Evolutionary conservation across 2,888 invertebrate genomes (phyloP).

Genomic region (Dicyrtoma fusca): DNA sequence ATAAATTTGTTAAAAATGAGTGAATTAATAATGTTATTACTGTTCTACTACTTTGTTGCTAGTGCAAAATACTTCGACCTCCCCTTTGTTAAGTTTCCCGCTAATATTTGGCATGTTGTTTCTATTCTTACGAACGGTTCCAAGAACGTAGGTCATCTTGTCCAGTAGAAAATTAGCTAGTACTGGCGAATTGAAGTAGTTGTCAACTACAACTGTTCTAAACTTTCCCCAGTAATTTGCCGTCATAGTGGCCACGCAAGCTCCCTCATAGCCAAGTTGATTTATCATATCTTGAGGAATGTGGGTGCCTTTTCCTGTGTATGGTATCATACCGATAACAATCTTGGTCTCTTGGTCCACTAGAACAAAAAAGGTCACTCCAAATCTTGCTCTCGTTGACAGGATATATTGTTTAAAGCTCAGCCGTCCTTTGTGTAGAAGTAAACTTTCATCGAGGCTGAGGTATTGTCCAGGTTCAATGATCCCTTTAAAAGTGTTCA

Average conservation of each 20-base stretch:
- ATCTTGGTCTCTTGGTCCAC: constrained; percentile 22
- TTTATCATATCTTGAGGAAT: not conserved
- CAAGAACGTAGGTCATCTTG: too few species aligned
- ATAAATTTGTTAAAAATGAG: too few species aligned
- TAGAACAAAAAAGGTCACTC: constrained; percentile 42
- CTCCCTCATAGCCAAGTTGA: constrained; percentile 37
- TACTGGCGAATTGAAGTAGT: constrained; percentile 34
- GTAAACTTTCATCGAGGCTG: constrained; percentile 43
- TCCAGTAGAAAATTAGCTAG: too few species aligned
- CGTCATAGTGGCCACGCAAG: constrained; percentile 25
- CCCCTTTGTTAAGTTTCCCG: too few species aligned
- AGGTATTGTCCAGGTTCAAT: constrained; percentile 33
- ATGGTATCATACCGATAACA: constrained; percentile 7
- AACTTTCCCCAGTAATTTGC: not conserved
- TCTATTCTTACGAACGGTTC: too few species aligned
- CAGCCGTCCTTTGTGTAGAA: constrained; percentile 43
- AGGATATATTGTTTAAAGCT: constrained; percentile 46
- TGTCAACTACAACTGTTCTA: constrained; percentile 35
- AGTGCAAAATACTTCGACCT: too few species aligned
- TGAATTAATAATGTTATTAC: too few species aligned
- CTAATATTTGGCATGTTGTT: too few species aligned
- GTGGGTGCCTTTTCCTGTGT: constrained; percentile 15
- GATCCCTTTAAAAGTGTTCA: constrained; percentile 20
- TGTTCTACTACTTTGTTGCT: too few species aligned
- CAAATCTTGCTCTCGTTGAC: constrained; percentile 42